Evolutionary conservation across 2,113 vertebrate species (phyloP).

Genomic region (Mellivora capensis): DNA sequence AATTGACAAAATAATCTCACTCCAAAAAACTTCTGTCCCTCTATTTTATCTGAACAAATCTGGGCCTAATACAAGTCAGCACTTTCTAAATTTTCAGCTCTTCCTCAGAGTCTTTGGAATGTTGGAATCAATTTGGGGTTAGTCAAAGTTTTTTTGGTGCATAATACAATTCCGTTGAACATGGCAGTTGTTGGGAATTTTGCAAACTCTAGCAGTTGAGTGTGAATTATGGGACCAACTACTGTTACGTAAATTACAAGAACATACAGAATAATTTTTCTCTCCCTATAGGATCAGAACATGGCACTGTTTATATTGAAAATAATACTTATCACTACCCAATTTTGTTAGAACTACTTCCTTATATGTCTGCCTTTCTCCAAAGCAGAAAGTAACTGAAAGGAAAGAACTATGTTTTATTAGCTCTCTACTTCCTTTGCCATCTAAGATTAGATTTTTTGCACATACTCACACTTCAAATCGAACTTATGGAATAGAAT

Average conservation of each 20-base stretch:
- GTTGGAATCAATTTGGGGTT: slow-evolving; percentile 32
- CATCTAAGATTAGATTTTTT: background rate
- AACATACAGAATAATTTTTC: slow-evolving; percentile 27
- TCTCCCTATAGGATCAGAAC: background rate
- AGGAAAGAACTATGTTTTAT: background rate
- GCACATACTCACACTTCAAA: background rate
- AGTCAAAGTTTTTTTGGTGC: background rate
- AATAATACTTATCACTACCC: background rate
- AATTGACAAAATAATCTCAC: slow-evolving; percentile 44
- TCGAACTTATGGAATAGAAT: background rate
- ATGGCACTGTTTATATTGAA: background rate
- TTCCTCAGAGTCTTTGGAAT: background rate
- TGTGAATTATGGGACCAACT: slow-evolving; percentile 42
- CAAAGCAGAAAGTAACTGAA: background rate
- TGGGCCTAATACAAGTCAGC: slow-evolving; percentile 24
- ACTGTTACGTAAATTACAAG: slow-evolving; percentile 45
- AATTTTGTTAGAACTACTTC: slow-evolving; percentile 24
- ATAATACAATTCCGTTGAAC: background rate
- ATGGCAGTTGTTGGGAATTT: background rate
- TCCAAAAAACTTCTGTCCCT: slow-evolving; percentile 14
- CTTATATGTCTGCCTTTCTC: background rate
- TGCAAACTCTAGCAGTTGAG: slow-evolving; percentile 13
- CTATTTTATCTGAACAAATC: slow-evolving; percentile 42
- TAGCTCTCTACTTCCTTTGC: background rate
- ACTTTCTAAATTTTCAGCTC: slow-evolving; percentile 31